Evolutionary conservation across 2,113 vertebrate genomes (phyloP).

Genomic region (Malurus melanocephalus): DNA sequence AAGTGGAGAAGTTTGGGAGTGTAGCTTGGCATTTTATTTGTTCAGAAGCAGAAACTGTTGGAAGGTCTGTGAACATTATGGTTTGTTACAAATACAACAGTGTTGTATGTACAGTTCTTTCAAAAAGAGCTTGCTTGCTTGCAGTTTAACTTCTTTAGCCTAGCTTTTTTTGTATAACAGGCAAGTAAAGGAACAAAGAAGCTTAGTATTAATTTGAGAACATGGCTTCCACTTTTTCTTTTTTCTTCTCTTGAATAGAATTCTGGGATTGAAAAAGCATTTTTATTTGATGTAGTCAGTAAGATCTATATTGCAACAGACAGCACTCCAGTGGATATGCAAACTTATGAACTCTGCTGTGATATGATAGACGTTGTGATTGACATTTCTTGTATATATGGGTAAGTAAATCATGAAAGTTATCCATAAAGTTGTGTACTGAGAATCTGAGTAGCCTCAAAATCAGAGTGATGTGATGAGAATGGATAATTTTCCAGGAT

Average conservation of each 20-base stretch:
- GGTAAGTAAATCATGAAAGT: conserved; percentile 70
- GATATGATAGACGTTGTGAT: conserved; percentile 90
- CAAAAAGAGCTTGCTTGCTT: neutral
- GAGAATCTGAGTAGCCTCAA: neutral
- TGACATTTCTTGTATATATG: conserved; percentile 88
- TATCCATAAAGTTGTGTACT: neutral
- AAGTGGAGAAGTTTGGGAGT: neutral
- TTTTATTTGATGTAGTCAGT: conserved; percentile 89
- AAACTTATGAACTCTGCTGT: conserved; percentile 85
- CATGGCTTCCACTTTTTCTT: neutral
- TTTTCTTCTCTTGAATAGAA: conserved; percentile 72
- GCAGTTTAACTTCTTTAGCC: neutral
- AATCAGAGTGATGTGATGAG: neutral
- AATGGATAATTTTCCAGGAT: neutral
- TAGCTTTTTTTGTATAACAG: neutral
- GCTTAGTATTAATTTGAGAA: neutral
- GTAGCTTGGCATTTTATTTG: neutral
- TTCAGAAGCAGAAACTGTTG: neutral
- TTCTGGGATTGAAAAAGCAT: conserved; percentile 88
- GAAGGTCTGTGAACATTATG: neutral
- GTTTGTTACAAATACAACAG: neutral
- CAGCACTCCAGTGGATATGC: conserved; percentile 88
- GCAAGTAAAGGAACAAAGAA: neutral
- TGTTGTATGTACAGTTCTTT: neutral
- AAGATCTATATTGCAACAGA: conserved; percentile 87